Evolutionary conservation across 1,140 invertebrate genomes (phyloP).

Genomic region (Dreissena polymorpha): DNA sequence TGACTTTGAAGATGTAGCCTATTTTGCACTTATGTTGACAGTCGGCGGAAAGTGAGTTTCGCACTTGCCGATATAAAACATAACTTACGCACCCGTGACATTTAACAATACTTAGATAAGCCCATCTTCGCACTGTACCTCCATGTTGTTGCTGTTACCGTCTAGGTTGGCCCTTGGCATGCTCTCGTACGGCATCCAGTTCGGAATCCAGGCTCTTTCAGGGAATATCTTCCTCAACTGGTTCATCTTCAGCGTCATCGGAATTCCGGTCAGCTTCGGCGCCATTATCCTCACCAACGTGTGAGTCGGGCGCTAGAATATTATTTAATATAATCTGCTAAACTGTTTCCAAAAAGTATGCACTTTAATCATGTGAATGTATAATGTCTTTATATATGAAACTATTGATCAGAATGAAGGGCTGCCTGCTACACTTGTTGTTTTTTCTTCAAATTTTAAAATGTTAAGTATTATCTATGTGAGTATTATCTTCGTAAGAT

Average conservation of each 20-base stretch:
- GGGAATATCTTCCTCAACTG: slow-evolving; percentile 41
- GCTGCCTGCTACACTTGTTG: not conserved
- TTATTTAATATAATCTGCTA: not conserved
- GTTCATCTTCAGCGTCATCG: slow-evolving; percentile 39
- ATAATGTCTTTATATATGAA: no score
- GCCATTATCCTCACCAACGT: slow-evolving; percentile 18
- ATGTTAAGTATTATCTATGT: no score
- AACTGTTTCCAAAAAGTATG: no score
- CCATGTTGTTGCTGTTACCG: not conserved
- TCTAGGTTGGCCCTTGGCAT: slow-evolving; percentile 44
- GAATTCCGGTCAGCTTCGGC: slow-evolving; percentile 12
- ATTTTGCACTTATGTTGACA: no score
- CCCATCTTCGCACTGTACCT: not conserved
- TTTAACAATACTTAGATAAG: not conserved
- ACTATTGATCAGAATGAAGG: no score
- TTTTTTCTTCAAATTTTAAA: no score
- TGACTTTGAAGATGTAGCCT: no score
- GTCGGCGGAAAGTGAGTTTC: no score
- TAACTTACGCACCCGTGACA: not conserved
- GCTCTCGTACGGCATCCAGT: slow-evolving; percentile 46
- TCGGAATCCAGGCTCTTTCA: slow-evolving; percentile 37
- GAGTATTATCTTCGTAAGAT: no score
- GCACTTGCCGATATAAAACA: not conserved
- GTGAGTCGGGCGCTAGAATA: slow-evolving; percentile 3
- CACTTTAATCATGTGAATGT: no score